A percentile compares a stretch with the other conserved stretches of the same genome.
These are phyloP conservation scores for Tetranychus cinnabarinus DNA, from an alignment of 1,140 invertebrate species.

Conservation along the genomic window DNA sequence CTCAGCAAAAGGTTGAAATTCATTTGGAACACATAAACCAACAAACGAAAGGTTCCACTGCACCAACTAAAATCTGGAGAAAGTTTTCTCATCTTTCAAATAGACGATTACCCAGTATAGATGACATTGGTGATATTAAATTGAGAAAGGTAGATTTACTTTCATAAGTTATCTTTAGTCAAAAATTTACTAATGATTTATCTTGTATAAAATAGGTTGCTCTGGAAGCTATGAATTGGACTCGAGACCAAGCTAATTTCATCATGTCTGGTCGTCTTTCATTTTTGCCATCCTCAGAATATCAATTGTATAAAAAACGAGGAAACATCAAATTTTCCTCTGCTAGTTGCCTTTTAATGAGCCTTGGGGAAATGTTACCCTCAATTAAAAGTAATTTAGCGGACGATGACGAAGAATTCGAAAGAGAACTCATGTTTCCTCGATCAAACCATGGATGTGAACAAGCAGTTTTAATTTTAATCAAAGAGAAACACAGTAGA, in stretches of 20 bases:
- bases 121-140: slow-evolving; percentile 63
- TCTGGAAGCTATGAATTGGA: slow-evolving; percentile 70
- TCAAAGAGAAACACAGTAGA: slow-evolving; percentile 68
- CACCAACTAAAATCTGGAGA: slow-evolving; percentile 53
- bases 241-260: slow-evolving; percentile 60
- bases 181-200: not conserved
- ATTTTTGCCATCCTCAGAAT: slow-evolving; percentile 61
- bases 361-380: not conserved
- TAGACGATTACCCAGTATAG: slow-evolving; percentile 30
- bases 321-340: not conserved
- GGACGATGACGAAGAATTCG: slow-evolving; percentile 22
- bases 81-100: slow-evolving; percentile 50
- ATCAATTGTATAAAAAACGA: slow-evolving; percentile 20
- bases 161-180: not conserved
- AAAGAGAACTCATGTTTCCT: slow-evolving; percentile 25
- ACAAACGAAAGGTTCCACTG: slow-evolving; percentile 55
- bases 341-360: not conserved
- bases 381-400: slow-evolving; percentile 18
- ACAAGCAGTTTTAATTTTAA: slow-evolving; percentile 59
- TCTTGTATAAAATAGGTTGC: slow-evolving; percentile 36
- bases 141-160: slow-evolving; percentile 34
- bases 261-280: slow-evolving; percentile 59
- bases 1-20: slow-evolving; percentile 71
- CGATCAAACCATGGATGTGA: slow-evolving; percentile 39
- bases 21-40: slow-evolving; percentile 81